A percentile compares a stretch with the other conserved stretches of the same genome.
Conservation (phyloP, 2,113 vertebrate species). For the Oncorhynchus gorbuscha region DNA sequence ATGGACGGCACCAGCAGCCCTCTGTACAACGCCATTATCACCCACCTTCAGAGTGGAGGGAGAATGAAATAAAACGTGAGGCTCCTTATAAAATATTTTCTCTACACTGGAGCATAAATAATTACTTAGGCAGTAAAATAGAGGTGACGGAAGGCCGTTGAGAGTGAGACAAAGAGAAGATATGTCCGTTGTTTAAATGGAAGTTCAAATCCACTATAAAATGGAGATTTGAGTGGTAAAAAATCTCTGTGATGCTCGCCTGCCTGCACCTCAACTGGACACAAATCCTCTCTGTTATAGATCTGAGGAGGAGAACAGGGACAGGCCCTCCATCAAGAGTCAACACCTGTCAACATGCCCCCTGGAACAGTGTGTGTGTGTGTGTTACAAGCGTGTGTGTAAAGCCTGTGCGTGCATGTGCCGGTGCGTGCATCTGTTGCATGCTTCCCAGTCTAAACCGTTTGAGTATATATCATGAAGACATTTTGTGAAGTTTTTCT, state of each 20-base stretch:
- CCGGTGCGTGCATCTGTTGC: no score
- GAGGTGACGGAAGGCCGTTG: constrained; percentile 49
- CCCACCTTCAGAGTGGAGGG: constrained; percentile 49
- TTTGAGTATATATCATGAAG: no score
- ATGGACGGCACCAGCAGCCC: constrained; percentile 34
- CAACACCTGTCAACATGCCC: no score
- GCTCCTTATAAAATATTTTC: constrained; percentile 53
- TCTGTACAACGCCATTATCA: constrained; percentile 51
- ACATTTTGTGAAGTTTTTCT: no score
- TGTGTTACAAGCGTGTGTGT: no score
- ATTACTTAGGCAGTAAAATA: constrained; percentile 61
- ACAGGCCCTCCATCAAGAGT: constrained; percentile 12
- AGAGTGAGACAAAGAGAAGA: constrained; percentile 32
- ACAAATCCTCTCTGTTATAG: constrained; percentile 62
- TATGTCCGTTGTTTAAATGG: constrained; percentile 19
- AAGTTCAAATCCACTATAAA: constrained; percentile 56
- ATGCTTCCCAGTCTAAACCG: no score
- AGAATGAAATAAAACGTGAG: constrained; percentile 55
- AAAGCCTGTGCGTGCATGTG: no score
- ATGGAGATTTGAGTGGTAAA: neutral
- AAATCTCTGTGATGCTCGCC: neutral
- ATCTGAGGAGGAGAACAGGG: constrained; percentile 52
- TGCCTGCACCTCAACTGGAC: constrained; percentile 49
- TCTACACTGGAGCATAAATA: constrained; percentile 56
- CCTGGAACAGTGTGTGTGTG: neutral